Evolutionary conservation across 2,113 vertebrate genomes (phyloP), one percentile per base, ranked within the genome.

Genomic region (Rhineura floridana): DNA sequence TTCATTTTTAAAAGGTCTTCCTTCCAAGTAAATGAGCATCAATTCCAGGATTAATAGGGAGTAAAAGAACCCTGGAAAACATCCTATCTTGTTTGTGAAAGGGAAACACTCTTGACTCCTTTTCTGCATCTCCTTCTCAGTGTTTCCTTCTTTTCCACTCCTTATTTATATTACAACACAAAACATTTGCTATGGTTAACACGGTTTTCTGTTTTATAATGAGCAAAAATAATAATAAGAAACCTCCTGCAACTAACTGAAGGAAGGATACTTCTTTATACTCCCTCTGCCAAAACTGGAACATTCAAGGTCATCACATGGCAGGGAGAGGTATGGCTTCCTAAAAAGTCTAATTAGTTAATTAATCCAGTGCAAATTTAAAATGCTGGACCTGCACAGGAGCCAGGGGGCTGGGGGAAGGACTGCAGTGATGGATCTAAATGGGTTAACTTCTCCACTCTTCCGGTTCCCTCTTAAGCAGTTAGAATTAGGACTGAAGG

Each of bases 351-450:
- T 81, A 81, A 81, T 81, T 81, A 81, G 59, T 59, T 63, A 81
- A 65, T 81, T 81, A 44, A 63, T 81, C 36, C 80, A 63, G 80
- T 63, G 59, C 55, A 81, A 65, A 65, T 81, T 81, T 65, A 39
- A 63, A 81, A 65, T 81, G 59, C n/a, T 13, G n/a, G 79, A n/a
- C n/a, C 42, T 28, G 79, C 21, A 63, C 23, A 44, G 36, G 36
- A 81, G 28, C 39, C 36, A 63, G 5, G 65, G 59, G 42, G 15
- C 63, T 6, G 59, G 36, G 59, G 59, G 59, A 44, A 81, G 17
- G 5, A 63, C 23, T 63, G 23, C 6, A 30, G 11, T 12, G 25
- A 25, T 13, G n/a, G 52, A 44, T 44, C 11, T 44, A 8, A 81
- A 81, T 28, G 39, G 6, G 39, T 65, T 5, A 30, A 1, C 12